Conservation (phyloP, 2,113 vertebrate genomes). For the Zosterops borbonicus region DNA sequence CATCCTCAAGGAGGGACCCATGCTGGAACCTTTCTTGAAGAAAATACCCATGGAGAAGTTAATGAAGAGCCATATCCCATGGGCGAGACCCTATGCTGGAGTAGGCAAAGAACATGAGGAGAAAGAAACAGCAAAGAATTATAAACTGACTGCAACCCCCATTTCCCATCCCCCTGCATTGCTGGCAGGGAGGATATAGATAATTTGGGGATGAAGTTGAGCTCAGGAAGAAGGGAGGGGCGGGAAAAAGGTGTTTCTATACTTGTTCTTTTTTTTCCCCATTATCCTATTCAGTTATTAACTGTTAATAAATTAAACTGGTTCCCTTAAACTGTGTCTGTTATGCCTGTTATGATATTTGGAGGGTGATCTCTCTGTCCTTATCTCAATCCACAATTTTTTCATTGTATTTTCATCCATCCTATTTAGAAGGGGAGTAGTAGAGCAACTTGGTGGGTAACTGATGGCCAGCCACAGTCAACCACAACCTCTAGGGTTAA, state of each 20-base stretch:
- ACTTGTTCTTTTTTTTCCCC: not conserved
- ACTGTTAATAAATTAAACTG: not conserved
- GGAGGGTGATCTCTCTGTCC: not conserved
- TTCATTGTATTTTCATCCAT: not conserved
- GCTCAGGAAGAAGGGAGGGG: not conserved
- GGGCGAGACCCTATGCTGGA: not conserved
- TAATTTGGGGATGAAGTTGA: not conserved
- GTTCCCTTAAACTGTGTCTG: not conserved
- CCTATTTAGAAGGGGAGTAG: not conserved
- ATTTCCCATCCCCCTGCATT: not conserved
- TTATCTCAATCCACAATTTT: not conserved
- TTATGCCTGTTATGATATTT: not conserved
- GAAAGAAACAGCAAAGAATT: not conserved
- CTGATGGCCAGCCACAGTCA: not conserved
- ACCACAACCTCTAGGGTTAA: not conserved
- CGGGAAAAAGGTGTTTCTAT: not conserved
- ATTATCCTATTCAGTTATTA: not conserved
- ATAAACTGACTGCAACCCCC: not conserved
- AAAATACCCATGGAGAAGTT: not conserved
- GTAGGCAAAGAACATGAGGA: not conserved
- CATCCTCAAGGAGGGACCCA: not conserved
- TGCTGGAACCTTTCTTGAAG: not conserved
- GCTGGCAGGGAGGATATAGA: not conserved
- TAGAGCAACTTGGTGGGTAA: not conserved
- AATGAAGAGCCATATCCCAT: fast-evolving